Evolutionary conservation across 2,888 invertebrate genomes (phyloP).

Genomic region (Cheilosia vernalis): DNA sequence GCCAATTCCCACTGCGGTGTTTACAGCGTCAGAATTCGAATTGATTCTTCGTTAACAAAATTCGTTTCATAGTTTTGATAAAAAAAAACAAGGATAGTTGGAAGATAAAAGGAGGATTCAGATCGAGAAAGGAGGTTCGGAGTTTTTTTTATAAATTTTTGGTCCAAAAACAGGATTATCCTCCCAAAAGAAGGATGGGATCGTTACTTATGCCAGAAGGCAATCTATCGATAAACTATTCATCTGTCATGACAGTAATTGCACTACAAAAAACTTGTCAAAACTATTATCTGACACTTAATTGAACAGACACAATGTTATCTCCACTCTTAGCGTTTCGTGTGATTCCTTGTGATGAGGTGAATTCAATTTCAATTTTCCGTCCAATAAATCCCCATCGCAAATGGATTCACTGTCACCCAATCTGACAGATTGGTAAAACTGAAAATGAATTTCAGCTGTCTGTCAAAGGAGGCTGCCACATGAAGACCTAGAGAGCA

Average conservation of each 20-base stretch:
- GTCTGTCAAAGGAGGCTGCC: slow-evolving; percentile 42
- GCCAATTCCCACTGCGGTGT: too few species aligned
- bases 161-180: too few species aligned
- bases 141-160: too few species aligned
- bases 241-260: background rate
- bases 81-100: too few species aligned
- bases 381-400: slow-evolving; percentile 51
- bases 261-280: background rate
- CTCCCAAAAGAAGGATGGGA: too few species aligned
- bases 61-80: too few species aligned
- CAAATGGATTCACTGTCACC: slow-evolving; percentile 58
- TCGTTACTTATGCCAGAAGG: too few species aligned
- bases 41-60: too few species aligned
- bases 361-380: slow-evolving; percentile 56
- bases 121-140: too few species aligned
- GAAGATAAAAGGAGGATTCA: too few species aligned
- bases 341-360: slow-evolving; percentile 16
- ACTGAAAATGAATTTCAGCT: slow-evolving; percentile 60
- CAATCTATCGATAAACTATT: background rate
- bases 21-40: too few species aligned
- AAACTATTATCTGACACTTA: slow-evolving; percentile 2
- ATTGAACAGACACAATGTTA: background rate
- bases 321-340: background rate
- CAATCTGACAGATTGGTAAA: slow-evolving; percentile 65
- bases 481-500: slow-evolving; percentile 30